Base-by-base conservation (phyloP, 1,140 invertebrate genomes). In the Helicorthomorpha holstii region DNA sequence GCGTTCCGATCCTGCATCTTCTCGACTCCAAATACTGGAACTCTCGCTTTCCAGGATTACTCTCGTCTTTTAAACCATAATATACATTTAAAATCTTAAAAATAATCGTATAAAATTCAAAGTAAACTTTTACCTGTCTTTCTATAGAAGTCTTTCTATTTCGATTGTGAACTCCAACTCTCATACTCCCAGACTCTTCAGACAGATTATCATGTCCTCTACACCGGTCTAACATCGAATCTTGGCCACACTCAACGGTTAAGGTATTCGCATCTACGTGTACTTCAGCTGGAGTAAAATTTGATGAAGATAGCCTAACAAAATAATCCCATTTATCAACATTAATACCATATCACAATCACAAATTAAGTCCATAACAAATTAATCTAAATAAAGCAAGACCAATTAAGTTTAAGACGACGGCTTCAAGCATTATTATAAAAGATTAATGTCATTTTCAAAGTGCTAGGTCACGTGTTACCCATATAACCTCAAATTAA, bases 1-100 rank as follows among this genome's bases (percentile, higher is more conserved):
- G 44, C 63, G 55, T 50, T 66, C 75, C 19, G 50, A 21, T 3
- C 66, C 69, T 48, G 72, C 73, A 53, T 79, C 77, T 54, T 79
- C 77, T 2, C 63, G 67, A 16, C 65, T 63, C 3, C 61, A 64
- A 60, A 66, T 67, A 51, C 61, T 71, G 46, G 61, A 66, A 0
- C 65, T 67, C 29, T 72, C 69, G 38, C 19, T 34, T 21, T 29
- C 7, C 2, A 41, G 3, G 19, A 26, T 52, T 25, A 52, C 29
- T 34, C 7, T 16, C 16, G 29, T 34, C 29, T 34, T 34, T 34
- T 7, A n/a, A n/a, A n/a, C 27, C 47, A 51, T 48, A 22, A 34
- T 2, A 50, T 44, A n/a, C 27, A 34, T n/a, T 2, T 14, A 10
- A 38, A 50, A 1, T 34, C n/a, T 23, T 14, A 7, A 49, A 49